A percentile compares a stretch with the other conserved stretches of the same genome.
Evolutionary conservation across 2,797 vertebrate genomes (phyloP).

Genomic region (Margarornis squamiger): DNA sequence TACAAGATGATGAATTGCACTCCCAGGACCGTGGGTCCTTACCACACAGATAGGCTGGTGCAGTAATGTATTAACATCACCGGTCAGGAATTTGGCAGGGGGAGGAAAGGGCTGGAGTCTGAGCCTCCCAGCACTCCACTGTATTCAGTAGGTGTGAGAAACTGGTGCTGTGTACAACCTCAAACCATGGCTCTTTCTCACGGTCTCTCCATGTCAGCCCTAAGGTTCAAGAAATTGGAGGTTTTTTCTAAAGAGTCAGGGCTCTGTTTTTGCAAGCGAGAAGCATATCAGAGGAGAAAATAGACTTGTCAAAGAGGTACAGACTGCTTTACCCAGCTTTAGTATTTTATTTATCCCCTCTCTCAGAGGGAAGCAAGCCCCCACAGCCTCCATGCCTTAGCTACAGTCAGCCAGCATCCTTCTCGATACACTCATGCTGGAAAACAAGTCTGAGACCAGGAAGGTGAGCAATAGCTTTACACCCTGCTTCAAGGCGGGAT

Average conservation of each 20-base stretch:
- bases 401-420: background rate
- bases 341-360: background rate
- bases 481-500: background rate
- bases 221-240: background rate
- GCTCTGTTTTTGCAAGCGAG: background rate
- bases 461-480: background rate
- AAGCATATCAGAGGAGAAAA: background rate
- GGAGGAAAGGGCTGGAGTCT: background rate
- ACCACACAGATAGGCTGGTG: conserved; percentile 31
- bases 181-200: background rate
- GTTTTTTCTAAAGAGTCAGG: background rate
- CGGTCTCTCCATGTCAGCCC: background rate
- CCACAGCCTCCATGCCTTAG: background rate
- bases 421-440: background rate
- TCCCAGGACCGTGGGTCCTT: background rate
- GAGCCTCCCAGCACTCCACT: background rate
- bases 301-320: background rate
- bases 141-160: conserved; percentile 58
- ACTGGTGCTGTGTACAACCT: background rate
- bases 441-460: background rate
- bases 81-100: conserved; percentile 29
- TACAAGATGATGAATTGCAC: conserved; percentile 7
- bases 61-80: conserved; percentile 26
- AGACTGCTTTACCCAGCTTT: background rate
- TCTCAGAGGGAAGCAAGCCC: background rate